Evolutionary conservation across 2,888 invertebrate genomes (phyloP), one percentile per base, ranked within the genome.

Genomic region (Dolomedes plantarius): DNA sequence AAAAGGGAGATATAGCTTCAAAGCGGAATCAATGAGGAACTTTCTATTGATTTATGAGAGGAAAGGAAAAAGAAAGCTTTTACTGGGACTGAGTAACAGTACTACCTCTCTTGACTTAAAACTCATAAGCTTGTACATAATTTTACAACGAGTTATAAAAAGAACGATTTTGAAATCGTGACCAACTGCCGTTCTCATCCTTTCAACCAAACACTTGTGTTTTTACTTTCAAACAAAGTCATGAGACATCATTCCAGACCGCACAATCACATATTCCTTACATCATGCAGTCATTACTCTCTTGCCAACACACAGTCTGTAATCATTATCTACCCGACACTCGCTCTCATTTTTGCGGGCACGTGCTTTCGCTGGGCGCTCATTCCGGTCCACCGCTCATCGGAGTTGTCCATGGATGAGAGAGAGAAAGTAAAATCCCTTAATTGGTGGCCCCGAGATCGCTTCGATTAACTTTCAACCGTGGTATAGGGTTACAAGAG

Each of bases 391-490:
- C 69, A 41, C 11, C 29, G 31, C 39, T 27, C 74, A 74, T 19
- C 41, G 68, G 39, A 62, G 56, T 31, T 56, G 76, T 62, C 27
- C 36, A n/a, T 29, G 41, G 29, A 64, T 28, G 9, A 11, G 23
- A 41, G 23, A 56, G 56, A 56, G 64, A 62, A 64, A 74, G 74
- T 64, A 39, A 64, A 74, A 74, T 28, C 72, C 46, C 39, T 83
- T 83, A 83, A 83, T 83, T 83, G 76, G 82, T 32, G 41, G 29
- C 50, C 56, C 56, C 31, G 23, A 71, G 65, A 83, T 72, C 36
- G 65, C 39, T 72, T 76, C 82, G 71, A 77, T 83, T 83, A 72
- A 83, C 82, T 76, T 82, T 71, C 71, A 69, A 19, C 74, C 67
- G 7, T n/a, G 16, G 19, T 75, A n/a, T 74, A 76, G 16, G 9